Conservation (phyloP, 2,113 vertebrate genomes). For the Jaculus jaculus region DNA sequence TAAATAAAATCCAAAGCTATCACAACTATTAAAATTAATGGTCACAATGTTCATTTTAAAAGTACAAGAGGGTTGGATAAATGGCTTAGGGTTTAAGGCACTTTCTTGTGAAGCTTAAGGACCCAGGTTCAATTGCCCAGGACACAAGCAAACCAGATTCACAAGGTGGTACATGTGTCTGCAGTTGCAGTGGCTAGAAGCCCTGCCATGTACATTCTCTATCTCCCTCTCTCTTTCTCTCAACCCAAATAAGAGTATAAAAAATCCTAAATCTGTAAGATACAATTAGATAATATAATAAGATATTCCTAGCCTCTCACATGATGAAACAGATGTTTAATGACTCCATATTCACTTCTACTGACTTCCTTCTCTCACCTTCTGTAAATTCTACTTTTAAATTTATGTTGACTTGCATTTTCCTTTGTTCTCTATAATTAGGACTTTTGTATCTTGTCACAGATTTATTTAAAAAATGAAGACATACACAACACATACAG, state of each 20-base stretch:
- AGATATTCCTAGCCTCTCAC: background rate
- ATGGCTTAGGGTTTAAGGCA: too few relatives aligned
- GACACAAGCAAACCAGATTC: too few relatives aligned
- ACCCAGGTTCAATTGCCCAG: too few relatives aligned
- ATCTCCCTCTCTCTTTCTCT: too few relatives aligned
- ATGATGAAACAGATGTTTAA: slow-evolving; percentile 18
- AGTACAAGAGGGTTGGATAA: too few relatives aligned
- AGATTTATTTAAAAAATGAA: slow-evolving; percentile 29
- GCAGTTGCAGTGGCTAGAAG: too few relatives aligned
- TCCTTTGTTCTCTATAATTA: slow-evolving; percentile 44
- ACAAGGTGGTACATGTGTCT: too few relatives aligned
- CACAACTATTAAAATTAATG: background rate
- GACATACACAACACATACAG: background rate
- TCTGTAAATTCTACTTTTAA: slow-evolving; percentile 34
- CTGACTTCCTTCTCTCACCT: slow-evolving; percentile 2
- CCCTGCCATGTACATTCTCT: too few relatives aligned
- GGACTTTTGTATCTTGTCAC: background rate
- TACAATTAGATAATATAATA: background rate
- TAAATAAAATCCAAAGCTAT: background rate
- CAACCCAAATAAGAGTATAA: background rate
- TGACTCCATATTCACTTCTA: background rate
- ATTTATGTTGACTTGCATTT: slow-evolving; percentile 12
- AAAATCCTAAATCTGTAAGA: background rate
- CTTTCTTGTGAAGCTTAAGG: too few relatives aligned
- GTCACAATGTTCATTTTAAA: background rate